Conservation (phyloP, 23 tunicate genomes). For the Botrylloides violaceus region DNA sequence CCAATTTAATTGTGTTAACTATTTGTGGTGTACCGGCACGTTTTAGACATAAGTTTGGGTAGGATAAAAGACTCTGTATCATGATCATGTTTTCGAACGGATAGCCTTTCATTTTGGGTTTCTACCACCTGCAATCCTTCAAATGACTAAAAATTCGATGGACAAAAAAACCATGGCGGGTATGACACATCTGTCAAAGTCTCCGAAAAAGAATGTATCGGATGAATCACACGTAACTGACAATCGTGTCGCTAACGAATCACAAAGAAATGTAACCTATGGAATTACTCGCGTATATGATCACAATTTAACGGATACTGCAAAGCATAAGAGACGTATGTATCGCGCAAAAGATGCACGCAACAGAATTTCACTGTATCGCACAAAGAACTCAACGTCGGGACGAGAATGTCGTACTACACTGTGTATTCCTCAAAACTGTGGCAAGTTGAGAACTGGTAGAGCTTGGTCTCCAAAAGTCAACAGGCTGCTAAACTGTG, state of each 20-base stretch:
- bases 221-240: neutral
- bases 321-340: neutral
- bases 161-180: neutral
- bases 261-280: neutral
- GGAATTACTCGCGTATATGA: neutral
- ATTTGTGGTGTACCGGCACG: no score
- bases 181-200: neutral
- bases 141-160: neutral
- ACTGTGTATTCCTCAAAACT: neutral
- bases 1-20: no score
- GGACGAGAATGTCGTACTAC: neutral
- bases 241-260: neutral
- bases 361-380: neutral
- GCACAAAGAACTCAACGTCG: neutral
- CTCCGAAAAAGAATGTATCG: neutral
- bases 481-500: conserved; percentile 17
- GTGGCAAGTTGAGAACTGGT: neutral
- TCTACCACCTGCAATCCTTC: neutral
- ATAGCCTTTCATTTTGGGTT: neutral
- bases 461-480: neutral
- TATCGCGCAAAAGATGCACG: neutral
- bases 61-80: no score
- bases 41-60: no score
- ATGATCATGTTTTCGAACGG: neutral
- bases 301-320: neutral